A percentile compares a stretch with the other conserved stretches of the same genome.
phyloP scores from a whole-genome alignment of 2,113 vertebrate species.

The Sialia sialis region DNA sequence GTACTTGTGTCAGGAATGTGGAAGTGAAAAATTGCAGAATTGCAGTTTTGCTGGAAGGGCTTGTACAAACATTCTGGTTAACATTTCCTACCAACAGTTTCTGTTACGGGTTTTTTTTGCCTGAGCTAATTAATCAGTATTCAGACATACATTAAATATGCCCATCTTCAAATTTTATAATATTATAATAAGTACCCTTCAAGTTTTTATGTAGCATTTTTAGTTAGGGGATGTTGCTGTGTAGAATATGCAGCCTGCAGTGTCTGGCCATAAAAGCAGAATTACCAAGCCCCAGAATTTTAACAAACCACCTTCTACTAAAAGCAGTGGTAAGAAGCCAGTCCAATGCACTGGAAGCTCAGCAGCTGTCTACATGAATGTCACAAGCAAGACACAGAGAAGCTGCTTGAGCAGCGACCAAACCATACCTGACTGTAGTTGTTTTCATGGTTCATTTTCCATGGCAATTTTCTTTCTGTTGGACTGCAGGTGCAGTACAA shows the following conservation, averaged over 20 bases:
- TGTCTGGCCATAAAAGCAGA: background rate
- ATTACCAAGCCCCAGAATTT: background rate
- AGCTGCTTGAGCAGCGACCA: background rate
- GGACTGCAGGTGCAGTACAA: background rate
- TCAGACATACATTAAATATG: background rate
- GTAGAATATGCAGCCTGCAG: background rate
- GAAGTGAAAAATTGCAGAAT: background rate
- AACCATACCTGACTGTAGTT: background rate
- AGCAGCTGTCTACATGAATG: background rate
- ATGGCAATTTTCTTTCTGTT: background rate
- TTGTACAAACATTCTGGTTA: background rate
- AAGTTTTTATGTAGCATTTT: background rate
- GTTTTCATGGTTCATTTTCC: background rate
- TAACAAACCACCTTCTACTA: background rate
- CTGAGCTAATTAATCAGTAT: background rate
- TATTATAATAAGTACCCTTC: background rate
- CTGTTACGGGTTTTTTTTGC: background rate
- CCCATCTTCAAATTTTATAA: background rate
- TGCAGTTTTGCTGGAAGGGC: background rate
- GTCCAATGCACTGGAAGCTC: background rate
- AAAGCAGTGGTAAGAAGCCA: background rate
- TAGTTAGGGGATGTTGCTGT: background rate
- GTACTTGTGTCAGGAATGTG: background rate
- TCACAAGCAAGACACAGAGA: background rate
- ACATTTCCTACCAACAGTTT: background rate